Base-by-base conservation (phyloP, 2,888 invertebrate species). In the Drosophila melanosoma region DNA sequence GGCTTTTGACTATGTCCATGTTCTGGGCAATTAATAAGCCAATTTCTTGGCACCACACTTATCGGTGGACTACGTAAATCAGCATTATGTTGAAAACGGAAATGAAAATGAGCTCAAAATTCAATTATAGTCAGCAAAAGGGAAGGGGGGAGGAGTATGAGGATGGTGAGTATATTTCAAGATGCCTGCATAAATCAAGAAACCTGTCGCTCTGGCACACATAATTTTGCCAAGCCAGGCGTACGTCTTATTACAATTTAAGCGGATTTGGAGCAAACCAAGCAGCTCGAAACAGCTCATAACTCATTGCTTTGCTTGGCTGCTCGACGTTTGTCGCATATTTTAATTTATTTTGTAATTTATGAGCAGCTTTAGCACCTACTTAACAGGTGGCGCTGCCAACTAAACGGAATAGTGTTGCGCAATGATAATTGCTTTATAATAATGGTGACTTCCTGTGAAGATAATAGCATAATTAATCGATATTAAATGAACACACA, bases 61-160 rank as follows among this genome's bases (percentile, higher is more conserved):
- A 82, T 81, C 89, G 67, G 65, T 59, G 69, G 63, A 56, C 74
- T 69, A 77, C 82, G 82, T 89, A 87, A 87, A 87, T 87, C 89
- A 89, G 89, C 77, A 79, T 87, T 87, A 87, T 83, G 74, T 72
- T 76, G 72, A 69, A 70, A 71, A 79, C 69, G 70, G 78, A 83
- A 80, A 80, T 76, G 82, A 86, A 89, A 89, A 87, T 87, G 84
- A 87, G 85, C 81, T 89, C 63, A 74, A 89, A 87, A 89, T 87
- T 87, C 87, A 87, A 87, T 87, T 87, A 89, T 81, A 60, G 36
- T 35, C 79, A 56, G 29, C 33, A 11, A 35, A 11, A 29, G 33
- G 29, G 51, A 7, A 15, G 51, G 56, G 17, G 40, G n/a, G 7
- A 23, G 58, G 1, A 10, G 20, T 4, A 12, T 32, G 20, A 11